Evolutionary conservation across 1,140 invertebrate genomes (phyloP).

Genomic region (Cyphomyrmex costatus): DNA sequence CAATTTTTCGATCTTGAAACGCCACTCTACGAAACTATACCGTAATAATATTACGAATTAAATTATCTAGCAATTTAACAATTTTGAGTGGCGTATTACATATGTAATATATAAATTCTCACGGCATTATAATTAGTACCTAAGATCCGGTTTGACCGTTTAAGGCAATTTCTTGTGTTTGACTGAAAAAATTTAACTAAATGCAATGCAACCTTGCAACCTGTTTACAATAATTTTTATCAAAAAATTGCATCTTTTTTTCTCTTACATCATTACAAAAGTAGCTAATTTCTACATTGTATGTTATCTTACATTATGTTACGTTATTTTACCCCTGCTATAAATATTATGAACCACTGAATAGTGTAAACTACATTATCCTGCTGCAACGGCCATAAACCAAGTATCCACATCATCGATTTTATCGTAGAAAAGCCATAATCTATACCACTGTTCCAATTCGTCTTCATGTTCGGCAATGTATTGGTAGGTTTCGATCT

Average conservation of each 20-base stretch:
- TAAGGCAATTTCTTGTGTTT: no score
- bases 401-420: constrained; percentile 33
- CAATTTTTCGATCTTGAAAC: no score
- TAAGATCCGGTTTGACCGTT: no score
- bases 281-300: constrained; percentile 18
- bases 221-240: neutral
- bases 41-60: no score
- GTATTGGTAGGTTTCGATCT: neutral
- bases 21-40: no score
- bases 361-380: constrained; percentile 23
- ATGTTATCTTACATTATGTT: constrained; percentile 22
- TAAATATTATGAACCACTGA: constrained; percentile 20
- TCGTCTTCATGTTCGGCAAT: constrained; percentile 22
- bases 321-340: constrained; percentile 33
- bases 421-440: constrained; percentile 24
- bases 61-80: no score
- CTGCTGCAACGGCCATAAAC: constrained; percentile 22
- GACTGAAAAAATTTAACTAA: neutral
- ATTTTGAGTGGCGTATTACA: no score
- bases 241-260: constrained; percentile 1
- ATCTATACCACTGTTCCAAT: constrained; percentile 50
- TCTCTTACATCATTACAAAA: constrained; percentile 13
- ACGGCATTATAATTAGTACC: no score
- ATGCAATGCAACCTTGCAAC: neutral
- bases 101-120: no score